Evolutionary conservation across 2,888 invertebrate genomes (phyloP).

Genomic region (Perizoma affinitatum): DNA sequence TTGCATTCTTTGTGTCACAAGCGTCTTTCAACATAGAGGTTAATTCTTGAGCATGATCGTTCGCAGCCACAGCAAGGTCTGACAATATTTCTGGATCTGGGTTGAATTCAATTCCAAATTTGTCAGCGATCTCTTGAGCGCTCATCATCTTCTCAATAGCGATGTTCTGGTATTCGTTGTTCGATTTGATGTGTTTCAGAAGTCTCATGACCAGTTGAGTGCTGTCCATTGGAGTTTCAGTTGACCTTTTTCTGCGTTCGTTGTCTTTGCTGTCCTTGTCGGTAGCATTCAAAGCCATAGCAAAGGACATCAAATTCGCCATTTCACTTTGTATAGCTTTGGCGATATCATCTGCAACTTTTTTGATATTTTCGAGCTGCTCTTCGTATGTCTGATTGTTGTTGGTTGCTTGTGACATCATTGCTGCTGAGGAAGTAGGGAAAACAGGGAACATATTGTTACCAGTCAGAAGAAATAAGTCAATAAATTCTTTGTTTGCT

Average conservation of each 20-base stretch:
- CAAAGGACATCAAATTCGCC: slow-evolving; percentile 62
- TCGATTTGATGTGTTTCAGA: slow-evolving; percentile 71
- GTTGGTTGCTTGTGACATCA: slow-evolving; percentile 64
- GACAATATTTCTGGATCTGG: slow-evolving; percentile 72
- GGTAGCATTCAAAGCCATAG: slow-evolving; percentile 42
- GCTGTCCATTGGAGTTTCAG: slow-evolving; percentile 70
- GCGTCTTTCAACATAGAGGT: slow-evolving; percentile 62
- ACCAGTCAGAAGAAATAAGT: slow-evolving; percentile 53
- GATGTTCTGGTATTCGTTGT: slow-evolving; percentile 76
- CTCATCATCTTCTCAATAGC: slow-evolving; percentile 80
- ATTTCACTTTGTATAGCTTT: slow-evolving; percentile 66
- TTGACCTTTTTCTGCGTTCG: slow-evolving; percentile 62
- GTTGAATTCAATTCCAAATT: slow-evolving; percentile 70
- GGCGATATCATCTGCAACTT: slow-evolving; percentile 64
- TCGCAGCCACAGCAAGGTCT: slow-evolving; percentile 67
- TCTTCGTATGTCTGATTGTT: slow-evolving; percentile 67
- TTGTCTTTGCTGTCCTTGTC: slow-evolving; percentile 45
- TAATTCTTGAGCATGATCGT: slow-evolving; percentile 69
- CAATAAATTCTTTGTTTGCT: slow-evolving; percentile 60
- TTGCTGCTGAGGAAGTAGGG: slow-evolving; percentile 58
- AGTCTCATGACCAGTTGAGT: slow-evolving; percentile 66
- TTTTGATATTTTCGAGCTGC: slow-evolving; percentile 69
- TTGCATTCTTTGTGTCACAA: slow-evolving; percentile 52
- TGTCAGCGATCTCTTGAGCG: slow-evolving; percentile 77
- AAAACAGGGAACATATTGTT: slow-evolving; percentile 37